Evolutionary conservation across 2,888 invertebrate genomes (phyloP), one percentile per base, ranked within the genome.

Genomic region (Pachliopta kotzebuea): DNA sequence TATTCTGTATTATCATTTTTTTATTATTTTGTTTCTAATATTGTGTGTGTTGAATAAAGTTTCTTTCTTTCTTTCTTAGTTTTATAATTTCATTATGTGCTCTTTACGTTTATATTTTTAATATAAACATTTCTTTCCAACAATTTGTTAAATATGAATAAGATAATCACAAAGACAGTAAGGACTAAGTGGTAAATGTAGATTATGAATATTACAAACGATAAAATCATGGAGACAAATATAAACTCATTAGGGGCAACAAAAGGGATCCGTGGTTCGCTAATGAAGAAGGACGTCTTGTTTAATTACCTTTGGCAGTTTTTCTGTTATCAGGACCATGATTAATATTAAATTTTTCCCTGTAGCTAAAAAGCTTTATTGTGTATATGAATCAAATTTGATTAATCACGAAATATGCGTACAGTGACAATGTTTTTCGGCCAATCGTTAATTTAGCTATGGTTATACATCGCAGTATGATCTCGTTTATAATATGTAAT

Each of bases 221-320:
- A 57, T 67, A 70, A 73, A 74, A 71, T 70, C 72, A 71, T 71
- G 70, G 71, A 70, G 70, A 80, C 75, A 78, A 83, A 81, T 77
- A 82, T 85, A 86, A 85, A 88, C 84, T 88, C 70, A 85, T 87
- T 84, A 83, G 74, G 74, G 67, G 73, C 75, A 81, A 85, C 84
- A 86, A 85, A 85, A 79, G 80, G 79, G 83, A 81, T 77, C 82
- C 78, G 76, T 79, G 79, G 80, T 72, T 69, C 63, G 74, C 79
- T 88, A 90, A 89, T 86, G 84, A 89, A 87, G 88, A 90, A 84
- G 78, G 89, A 88, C 86, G 86, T 84, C 82, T 81, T 80, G 81
- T 88, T 79, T 88, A 88, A 88, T 90, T 89, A 88, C 84, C 85
- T 86, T 85, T 86, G 84, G 82, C 86, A 88, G 84, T 90, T 88